Conservation (phyloP, 2,113 vertebrate genomes). For the Sakesphorus luctuosus region DNA sequence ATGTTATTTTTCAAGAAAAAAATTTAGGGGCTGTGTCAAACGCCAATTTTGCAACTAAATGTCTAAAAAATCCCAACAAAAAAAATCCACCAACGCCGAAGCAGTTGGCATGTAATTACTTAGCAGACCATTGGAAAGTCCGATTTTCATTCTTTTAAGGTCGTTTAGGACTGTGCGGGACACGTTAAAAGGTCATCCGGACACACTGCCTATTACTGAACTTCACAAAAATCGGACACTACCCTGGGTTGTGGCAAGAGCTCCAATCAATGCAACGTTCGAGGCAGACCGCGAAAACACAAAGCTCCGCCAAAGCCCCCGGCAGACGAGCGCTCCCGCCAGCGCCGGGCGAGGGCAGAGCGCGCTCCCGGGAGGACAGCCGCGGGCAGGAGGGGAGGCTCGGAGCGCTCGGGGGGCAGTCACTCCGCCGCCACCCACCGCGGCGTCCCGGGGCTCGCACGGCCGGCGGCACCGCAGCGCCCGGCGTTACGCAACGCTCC, state of each 20-base stretch:
- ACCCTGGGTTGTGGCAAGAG: fast-evolving
- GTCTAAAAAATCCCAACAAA: background rate
- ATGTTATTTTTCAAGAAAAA: background rate
- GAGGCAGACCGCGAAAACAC: slow-evolving; percentile 28
- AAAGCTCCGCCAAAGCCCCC: background rate
- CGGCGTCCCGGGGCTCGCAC: background rate
- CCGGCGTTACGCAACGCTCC: slow-evolving; percentile 41
- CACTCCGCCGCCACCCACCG: background rate
- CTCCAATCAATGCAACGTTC: background rate
- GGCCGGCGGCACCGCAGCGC: background rate
- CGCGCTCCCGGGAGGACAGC: background rate
- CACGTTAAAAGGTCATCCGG: background rate
- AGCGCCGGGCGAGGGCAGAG: fast-evolving
- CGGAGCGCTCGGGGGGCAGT: background rate
- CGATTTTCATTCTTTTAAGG: background rate
- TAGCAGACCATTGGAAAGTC: background rate
- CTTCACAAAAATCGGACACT: background rate
- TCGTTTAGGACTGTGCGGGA: background rate
- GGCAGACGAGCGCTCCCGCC: background rate
- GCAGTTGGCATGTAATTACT: background rate
- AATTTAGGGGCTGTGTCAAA: background rate
- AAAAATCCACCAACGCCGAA: background rate
- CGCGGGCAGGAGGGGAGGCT: background rate
- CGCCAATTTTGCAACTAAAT: background rate
- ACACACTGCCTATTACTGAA: background rate